Conservation (phyloP, 2,113 vertebrate species). For the Siniperca chuatsi region DNA sequence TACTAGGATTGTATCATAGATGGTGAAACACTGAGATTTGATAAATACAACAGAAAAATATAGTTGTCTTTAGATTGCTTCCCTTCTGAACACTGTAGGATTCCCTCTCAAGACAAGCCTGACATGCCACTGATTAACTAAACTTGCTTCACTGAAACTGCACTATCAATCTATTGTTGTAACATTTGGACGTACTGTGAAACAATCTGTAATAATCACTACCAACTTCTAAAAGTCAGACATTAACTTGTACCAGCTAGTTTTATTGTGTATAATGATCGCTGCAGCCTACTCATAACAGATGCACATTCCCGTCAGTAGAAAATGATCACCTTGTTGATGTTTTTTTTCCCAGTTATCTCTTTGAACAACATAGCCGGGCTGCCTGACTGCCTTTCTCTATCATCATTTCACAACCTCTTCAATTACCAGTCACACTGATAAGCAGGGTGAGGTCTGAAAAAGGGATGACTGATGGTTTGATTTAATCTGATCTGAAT, state of each 20-base stretch:
- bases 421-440: conserved; percentile 20
- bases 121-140: neutral
- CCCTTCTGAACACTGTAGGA: neutral
- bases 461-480: neutral
- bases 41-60: neutral
- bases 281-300: neutral
- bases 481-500: neutral
- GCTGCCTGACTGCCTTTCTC: neutral
- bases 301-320: no score
- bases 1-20: neutral
- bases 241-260: neutral
- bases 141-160: neutral
- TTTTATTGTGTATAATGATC: neutral
- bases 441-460: conserved; percentile 31
- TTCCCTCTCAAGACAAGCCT: neutral
- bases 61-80: neutral
- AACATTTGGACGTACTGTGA: neutral
- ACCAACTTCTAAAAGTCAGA: neutral
- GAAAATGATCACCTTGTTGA: conserved; percentile 19
- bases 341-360: neutral
- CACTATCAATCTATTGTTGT: no score
- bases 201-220: neutral
- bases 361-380: neutral
- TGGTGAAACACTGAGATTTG: neutral
- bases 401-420: neutral